Evolutionary conservation across 2,113 vertebrate genomes (phyloP), one percentile per base, ranked within the genome.

Genomic region (Sinocyclocheilus rhinocerous): DNA sequence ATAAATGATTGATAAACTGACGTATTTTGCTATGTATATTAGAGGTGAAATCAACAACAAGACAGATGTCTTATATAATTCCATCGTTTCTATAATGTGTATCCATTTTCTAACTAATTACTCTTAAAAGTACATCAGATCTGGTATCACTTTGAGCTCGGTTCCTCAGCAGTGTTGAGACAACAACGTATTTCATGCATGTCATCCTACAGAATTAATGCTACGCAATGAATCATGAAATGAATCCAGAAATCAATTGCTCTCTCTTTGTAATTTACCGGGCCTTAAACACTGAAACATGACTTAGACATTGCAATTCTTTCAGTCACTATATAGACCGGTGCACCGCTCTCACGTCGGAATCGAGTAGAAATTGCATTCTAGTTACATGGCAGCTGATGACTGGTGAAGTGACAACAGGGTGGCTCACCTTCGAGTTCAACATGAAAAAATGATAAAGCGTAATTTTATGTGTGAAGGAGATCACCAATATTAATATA

Each of bases 181-280:
- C 73, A 70, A 48, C 78, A 78, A 39, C 45, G 6, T 22, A 78
- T 85, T 81, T 85, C 81, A 78, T 65, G 63, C 81, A 85, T 84
- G 81, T 87, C 63, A 42, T 77, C 65, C 84, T 80, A 78, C 72
- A 77, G 85, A 83, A 87, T 85, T 50, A 86, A 83, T 82, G 42
- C 59, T 22, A 65, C 59, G 42, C 85, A 87, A 75, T 87, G 83
- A 87, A 85, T 87, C 87, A 81, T 84, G 84, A 88, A 88, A 87
- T 70, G 81, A 83, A 84, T 86, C 55, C 67, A 65, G 82, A 87
- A 81, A 79, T 85, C 77, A 63, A 22, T 73, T 87, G 77, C 65
- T 39, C n/a, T 8, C 65, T 84, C 85, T 50, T 15, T 79, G 88
- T 85, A 85, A 87, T 87, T 86, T 86, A 85, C 77, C 59, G 52